Evolutionary conservation across 1,140 invertebrate genomes (phyloP), one percentile per base, ranked within the genome.

Genomic region (Anastatus disparis): DNA sequence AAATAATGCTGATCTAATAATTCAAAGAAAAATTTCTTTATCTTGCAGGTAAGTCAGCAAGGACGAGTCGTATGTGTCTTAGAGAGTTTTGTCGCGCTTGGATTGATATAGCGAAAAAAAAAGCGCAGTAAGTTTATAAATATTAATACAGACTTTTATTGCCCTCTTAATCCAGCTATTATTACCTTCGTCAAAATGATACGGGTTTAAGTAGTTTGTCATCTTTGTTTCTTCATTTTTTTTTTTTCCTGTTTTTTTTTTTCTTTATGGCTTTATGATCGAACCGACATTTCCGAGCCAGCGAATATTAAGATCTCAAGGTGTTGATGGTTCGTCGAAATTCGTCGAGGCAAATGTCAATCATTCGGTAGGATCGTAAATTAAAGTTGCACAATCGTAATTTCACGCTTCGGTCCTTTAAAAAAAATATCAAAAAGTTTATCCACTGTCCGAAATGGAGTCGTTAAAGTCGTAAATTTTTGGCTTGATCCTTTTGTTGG

Each of bases 341-440:
- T 56, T 26, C 27, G 29, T 15, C 26, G 40, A 67, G 13, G 13
- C 29, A 53, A 69, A 12, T 53, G 53, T 69, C 58, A 61, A 62
- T 70, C 59, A 63, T 27, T n/a, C n/a, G n/a, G 8, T 2, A 8
- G 26, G 3, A 46, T 7, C 46, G 29, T 70, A 62, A 70, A 62
- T 70, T 70, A 61, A 62, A 1, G 10, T 65, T 71, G 15, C 17
- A 29, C 17, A 58, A 65, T 66, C 40, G 20, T n/a, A 22, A 70
- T 64, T 64, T 65, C 52, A 56, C 50, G 56, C 24, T 9, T 17
- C 2, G 44, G 12, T 58, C 38, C 38, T 17, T 63, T 3, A 38
- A 52, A 63, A 13, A 17, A 9, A 2, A 6, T 38, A 13, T 44
- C n/a, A n/a, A n/a, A n/a, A n/a, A n/a, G n/a, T n/a, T n/a, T 46